Evolutionary conservation across 2,113 vertebrate genomes (phyloP), one percentile per base, ranked within the genome.

Genomic region (Raja brachyura): DNA sequence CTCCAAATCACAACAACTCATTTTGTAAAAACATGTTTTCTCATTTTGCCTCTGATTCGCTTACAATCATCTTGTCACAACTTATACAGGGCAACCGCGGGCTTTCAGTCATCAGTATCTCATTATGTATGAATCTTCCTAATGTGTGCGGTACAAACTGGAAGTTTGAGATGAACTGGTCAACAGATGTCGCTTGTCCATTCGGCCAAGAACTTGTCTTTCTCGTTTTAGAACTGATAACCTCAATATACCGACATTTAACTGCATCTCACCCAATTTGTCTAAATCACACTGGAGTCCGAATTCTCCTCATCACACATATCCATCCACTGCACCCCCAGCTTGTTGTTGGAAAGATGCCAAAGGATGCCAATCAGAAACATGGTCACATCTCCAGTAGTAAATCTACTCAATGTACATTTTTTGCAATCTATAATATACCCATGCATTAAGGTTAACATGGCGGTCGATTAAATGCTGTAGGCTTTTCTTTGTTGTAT

Each of bases 401-500:
- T n/a, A 86, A 63, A 63, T 31, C 56, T 86, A 25, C 63, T 86
- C 56, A 86, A 61, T 16, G 28, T 86, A 31, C 16, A 5, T 25
- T 86, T 25, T 79, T 77, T n/a, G 13, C 5, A 63, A 61, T 63
- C 83, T 63, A 63, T 63, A 63, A 86, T 63, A 63, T 61, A 86
- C 16, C 54, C 54, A 59, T 10, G 4, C 22, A 61, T 10, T 25
- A 18, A 88, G 59, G n/a, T n/a, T 61, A 16, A 63, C n/a, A 16
- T 63, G 2, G 2, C 63, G 59, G 28, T 88, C 31, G 0, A 5
- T 88, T 28, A 18, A 31, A 16, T 66, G 81, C 54, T 86, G 56
- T n/a, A n/a, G 25, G 54, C 59, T 88, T 66, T 86, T 86, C 56
- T n/a, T 61, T 31, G 59, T 86, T 86, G 56, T 88, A 31, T 88